A percentile compares a stretch with the other conserved stretches of the same genome.
Conservation (phyloP, 2,888 invertebrate species). For the Pollenia amentaria region DNA sequence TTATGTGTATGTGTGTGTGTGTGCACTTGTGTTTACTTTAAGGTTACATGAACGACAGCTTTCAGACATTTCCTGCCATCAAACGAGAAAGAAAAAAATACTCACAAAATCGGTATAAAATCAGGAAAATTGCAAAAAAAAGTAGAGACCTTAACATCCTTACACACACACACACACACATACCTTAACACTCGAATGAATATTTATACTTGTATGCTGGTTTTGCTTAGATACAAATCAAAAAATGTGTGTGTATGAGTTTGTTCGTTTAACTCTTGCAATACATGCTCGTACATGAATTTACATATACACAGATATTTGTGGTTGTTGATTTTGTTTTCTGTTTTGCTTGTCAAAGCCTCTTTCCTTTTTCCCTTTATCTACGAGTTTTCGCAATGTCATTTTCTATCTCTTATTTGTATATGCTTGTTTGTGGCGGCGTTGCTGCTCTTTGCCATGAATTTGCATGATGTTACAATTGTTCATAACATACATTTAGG, state of each 20-base stretch:
- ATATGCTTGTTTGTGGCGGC: slow-evolving; percentile 31
- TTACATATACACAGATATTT: slow-evolving; percentile 15
- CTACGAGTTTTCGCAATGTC: background rate
- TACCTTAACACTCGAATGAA: slow-evolving; percentile 58
- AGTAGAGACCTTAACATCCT: slow-evolving; percentile 52
- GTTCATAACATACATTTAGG: slow-evolving; percentile 78
- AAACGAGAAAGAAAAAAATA: slow-evolving; percentile 59
- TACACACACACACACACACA: slow-evolving; percentile 31
- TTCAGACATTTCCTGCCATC: slow-evolving; percentile 77
- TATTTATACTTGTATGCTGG: slow-evolving; percentile 31
- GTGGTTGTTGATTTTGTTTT: slow-evolving; percentile 52
- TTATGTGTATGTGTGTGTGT: background rate
- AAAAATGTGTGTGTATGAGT: slow-evolving; percentile 13
- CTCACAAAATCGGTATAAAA: slow-evolving; percentile 24
- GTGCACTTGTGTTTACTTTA: slow-evolving; percentile 32
- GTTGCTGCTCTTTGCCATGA: slow-evolving; percentile 37
- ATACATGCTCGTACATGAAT: background rate
- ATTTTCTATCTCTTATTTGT: background rate
- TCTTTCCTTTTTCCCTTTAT: slow-evolving; percentile 7
- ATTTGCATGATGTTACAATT: slow-evolving; percentile 74
- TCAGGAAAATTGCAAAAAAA: slow-evolving; percentile 13
- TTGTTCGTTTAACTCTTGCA: slow-evolving; percentile 20
- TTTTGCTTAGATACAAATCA: background rate
- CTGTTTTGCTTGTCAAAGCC: slow-evolving; percentile 23
- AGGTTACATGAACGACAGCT: slow-evolving; percentile 78